Percentiles rank a stretch among this genome's conserved stretches.
These are phyloP conservation scores for Watsonalla cultraria DNA, from an alignment of 2,888 invertebrate species.

Conservation along the genomic window DNA sequence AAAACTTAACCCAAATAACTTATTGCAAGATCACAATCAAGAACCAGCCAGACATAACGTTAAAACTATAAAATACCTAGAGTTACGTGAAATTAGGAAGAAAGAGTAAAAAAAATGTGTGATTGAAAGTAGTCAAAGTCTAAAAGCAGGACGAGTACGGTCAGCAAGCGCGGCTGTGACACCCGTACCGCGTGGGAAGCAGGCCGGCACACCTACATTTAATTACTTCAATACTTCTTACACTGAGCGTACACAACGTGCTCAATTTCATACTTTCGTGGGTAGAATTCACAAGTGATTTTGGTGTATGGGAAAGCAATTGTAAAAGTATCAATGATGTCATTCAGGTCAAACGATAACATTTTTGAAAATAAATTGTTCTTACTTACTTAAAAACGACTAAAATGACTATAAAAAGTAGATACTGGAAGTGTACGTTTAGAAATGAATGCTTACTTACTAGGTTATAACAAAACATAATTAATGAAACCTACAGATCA, in stretches of 20 bases:
- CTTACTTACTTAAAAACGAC: too few species aligned
- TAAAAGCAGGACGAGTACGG: slow-evolving; percentile 41
- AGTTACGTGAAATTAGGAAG: neutral
- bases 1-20: too few species aligned
- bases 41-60: too few species aligned
- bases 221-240: slow-evolving; percentile 32
- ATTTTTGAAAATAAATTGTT: too few species aligned
- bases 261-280: slow-evolving; percentile 15
- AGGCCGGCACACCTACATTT: slow-evolving; percentile 45
- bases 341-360: too few species aligned
- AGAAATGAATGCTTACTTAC: too few species aligned
- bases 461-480: too few species aligned
- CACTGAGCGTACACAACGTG: slow-evolving; percentile 28
- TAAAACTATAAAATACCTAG: too few species aligned
- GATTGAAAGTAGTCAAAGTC: neutral
- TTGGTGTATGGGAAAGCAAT: neutral
- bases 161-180: slow-evolving; percentile 16
- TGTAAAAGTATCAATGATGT: neutral
- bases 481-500: too few species aligned
- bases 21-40: too few species aligned
- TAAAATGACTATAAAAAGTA: too few species aligned
- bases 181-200: slow-evolving; percentile 47
- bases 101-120: neutral
- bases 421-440: too few species aligned
- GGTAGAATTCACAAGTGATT: slow-evolving; percentile 6